A percentile compares a stretch with the other conserved stretches of the same genome.
phyloP scores from a whole-genome alignment of 2,797 vertebrate genomes.

The Labeo calbasu region DNA sequence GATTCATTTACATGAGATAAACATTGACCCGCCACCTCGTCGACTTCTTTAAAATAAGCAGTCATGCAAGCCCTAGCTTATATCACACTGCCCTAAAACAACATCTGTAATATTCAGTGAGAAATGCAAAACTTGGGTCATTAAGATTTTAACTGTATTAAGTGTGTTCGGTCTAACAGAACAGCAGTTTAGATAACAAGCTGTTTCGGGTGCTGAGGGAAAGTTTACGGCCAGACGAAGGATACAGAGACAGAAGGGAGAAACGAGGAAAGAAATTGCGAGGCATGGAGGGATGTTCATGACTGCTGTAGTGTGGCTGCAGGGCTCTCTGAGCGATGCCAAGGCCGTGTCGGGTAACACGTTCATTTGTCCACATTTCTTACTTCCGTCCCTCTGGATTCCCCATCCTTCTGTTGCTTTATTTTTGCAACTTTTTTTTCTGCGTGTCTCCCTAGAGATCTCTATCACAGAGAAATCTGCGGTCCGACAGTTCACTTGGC shows the following conservation, averaged over 20 bases:
- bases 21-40: background rate
- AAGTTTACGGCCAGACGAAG: conserved; percentile 40
- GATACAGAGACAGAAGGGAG: conserved; percentile 38
- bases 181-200: conserved; percentile 35
- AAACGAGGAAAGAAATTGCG: conserved; percentile 31
- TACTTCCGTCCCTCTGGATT: conserved; percentile 67
- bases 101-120: background rate
- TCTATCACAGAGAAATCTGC: conserved; percentile 75
- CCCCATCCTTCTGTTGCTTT: conserved; percentile 74
- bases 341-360: conserved; percentile 71
- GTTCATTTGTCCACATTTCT: conserved; percentile 80
- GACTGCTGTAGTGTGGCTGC: conserved; percentile 63
- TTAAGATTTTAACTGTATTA: conserved; percentile 18
- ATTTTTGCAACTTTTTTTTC: conserved; percentile 69
- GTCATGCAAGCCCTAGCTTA: background rate
- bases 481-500: conserved; percentile 72
- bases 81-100: background rate
- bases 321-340: conserved; percentile 68
- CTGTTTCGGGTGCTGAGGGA: conserved; percentile 15
- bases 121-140: background rate
- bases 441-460: conserved; percentile 66
- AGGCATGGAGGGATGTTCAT: conserved; percentile 56
- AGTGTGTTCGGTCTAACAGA: conserved; percentile 8
- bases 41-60: conserved; percentile 14
- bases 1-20: conserved; percentile 21